Evolutionary conservation across 2,888 invertebrate genomes (phyloP), one percentile per base, ranked within the genome.

Genomic region (Hydrotaea diabolus): DNA sequence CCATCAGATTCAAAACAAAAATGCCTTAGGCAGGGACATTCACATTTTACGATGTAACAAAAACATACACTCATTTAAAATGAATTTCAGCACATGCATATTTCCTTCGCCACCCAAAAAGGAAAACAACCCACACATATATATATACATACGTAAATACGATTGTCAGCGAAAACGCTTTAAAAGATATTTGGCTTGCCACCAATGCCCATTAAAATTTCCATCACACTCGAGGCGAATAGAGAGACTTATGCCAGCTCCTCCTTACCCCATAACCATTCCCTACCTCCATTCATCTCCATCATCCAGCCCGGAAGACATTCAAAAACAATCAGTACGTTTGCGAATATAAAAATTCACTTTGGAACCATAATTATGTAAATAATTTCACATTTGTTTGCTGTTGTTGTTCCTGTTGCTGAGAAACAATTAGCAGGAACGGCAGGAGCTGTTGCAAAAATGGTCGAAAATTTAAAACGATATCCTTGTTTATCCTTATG

Each of bases 341-440:
- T 59, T 59, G 19, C 11, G 26, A 59, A 0, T 13, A 59, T 26
- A 59, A 59, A 11, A 59, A 59, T 1, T 15, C 59, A 23, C 15
- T 39, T 39, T 39, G 39, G 39, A 39, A 1, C 26, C 26, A 59
- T 59, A 59, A 59, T 59, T 59, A 59, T 59, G 59, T 59, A 59
- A 59, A 59, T 59, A 59, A 59, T 59, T 59, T 59, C 59, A 59
- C 59, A 59, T 59, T 26, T 57, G 21, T 57, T 7, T 19, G n/a
- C 21, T 21, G 21, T 19, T 23, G 23, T 31, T 31, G 31, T 31
- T 31, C 31, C 31, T 4, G 2, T 31, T 7, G 7, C 7, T 4
- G 3, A 7, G 31, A 31, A 31, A 55, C n/a, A n/a, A n/a, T n/a
- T n/a, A n/a, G n/a, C n/a, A 55, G 2, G 21, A 55, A 57, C 4